Percentiles rank a stretch among this genome's conserved stretches.
phyloP scores from a whole-genome alignment of 2,113 vertebrate species.

The Perca flavescens region DNA sequence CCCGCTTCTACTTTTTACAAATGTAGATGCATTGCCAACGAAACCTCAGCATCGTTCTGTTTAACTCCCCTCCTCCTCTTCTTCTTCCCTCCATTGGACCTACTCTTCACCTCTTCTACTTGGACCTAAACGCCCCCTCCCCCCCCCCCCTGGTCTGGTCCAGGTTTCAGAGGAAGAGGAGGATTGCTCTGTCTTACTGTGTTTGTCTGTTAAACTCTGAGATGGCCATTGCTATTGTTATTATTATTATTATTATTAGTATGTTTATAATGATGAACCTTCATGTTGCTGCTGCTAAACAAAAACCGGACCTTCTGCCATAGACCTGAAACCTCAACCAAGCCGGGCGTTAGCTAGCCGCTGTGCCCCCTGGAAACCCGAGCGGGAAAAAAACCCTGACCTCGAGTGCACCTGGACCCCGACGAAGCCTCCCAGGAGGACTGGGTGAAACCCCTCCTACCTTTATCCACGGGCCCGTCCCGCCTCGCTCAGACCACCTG shows the following conservation, averaged over 20 bases:
- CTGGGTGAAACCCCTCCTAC: background rate
- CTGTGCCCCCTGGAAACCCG: constrained; percentile 60
- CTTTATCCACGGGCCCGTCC: background rate
- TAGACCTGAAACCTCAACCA: constrained; percentile 87
- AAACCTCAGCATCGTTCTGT: constrained; percentile 63
- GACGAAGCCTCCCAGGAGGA: constrained; percentile 26
- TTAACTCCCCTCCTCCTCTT: constrained; percentile 8
- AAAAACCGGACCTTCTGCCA: constrained; percentile 83
- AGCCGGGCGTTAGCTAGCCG: constrained; percentile 51
- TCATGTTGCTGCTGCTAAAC: constrained; percentile 84
- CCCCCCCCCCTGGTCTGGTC: constrained; percentile 15
- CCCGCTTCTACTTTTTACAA: constrained; percentile 55
- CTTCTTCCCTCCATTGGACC: constrained; percentile 61
- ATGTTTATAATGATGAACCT: constrained; percentile 50
- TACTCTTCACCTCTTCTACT: constrained; percentile 53
- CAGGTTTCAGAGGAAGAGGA: constrained; percentile 44
- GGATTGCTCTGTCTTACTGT: constrained; percentile 61
- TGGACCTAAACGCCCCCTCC: constrained; percentile 69
- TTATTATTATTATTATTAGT: constrained; percentile 40
- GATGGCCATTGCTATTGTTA: constrained; percentile 77
- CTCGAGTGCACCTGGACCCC: constrained; percentile 43
- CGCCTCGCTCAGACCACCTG: constrained; percentile 32
- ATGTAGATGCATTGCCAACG: constrained; percentile 41
- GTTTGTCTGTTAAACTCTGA: constrained; percentile 78
- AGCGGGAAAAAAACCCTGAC: constrained; percentile 30